Evolutionary conservation across 2,113 vertebrate species (phyloP), one percentile per base, ranked within the genome.

Genomic region (Synodontis membranacea): DNA sequence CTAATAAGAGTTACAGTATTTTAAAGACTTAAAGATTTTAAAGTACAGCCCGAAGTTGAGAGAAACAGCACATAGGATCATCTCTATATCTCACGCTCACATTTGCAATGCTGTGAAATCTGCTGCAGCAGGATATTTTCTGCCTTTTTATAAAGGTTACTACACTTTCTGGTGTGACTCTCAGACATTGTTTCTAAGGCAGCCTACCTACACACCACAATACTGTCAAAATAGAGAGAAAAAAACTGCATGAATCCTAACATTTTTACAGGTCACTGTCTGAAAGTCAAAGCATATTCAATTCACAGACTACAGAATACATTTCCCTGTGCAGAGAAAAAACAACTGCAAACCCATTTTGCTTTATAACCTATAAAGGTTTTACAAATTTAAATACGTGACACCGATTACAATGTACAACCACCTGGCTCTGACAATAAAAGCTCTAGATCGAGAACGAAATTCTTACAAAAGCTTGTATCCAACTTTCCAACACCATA

Each of bases 91-190:
- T 14, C 28, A 74, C 82, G 58, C 23, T 42, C 66, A 84, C 14
- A 84, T 42, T 34, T 25, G 50, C 17, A 83, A 48, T 23, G 15
- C n/a, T 48, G 8, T 62, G 39, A 76, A 84, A 76, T 76, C 70
- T 76, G 68, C 83, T 74, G 83, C 70, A 28, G 56, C 15, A 60
- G 37, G 25, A 46, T 52, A 46, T 74, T 39, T 75, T 84, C 39
- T n/a, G 37, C 52, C 25, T 46, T n/a, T 84, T 60, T n/a, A 48
- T 10, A 15, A 84, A 48, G 4, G 39, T 34, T 56, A 25, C 28
- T 31, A n/a, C 70, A 62, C 70, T 76, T 62, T 60, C 28, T 23
- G 25, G n/a, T 12, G 46, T 44, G 52, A 46, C 44, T 84, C 39
- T 39, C 58, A 50, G 4, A 7, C 66, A 9, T 52, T 44, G 31